Conservation (phyloP, 92 coral and sea anemone species). For the Bergia puertoricense region DNA sequence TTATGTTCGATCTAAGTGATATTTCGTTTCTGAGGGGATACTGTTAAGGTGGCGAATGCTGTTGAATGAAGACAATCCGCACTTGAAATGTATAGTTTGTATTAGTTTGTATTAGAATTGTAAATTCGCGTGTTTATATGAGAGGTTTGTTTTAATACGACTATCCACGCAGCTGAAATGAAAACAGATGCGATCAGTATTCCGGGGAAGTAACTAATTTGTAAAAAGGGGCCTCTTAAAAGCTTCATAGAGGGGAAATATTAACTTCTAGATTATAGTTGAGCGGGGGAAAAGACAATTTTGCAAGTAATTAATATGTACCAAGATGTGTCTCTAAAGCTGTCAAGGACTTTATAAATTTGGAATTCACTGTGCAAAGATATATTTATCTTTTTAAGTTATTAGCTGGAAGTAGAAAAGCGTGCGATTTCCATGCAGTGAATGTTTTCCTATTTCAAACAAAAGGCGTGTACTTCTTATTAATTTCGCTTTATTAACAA, state of each 20-base stretch:
- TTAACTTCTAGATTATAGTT: neutral
- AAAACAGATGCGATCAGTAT: neutral
- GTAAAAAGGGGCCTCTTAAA: conserved; percentile 5
- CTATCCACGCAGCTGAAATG: neutral
- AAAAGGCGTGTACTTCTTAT: conserved; percentile 88
- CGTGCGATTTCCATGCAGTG: conserved; percentile 63
- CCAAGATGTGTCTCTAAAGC: neutral
- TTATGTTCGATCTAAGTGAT: neutral
- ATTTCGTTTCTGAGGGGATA: neutral
- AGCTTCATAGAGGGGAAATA: neutral
- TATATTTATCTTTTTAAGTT: conserved; percentile 63
- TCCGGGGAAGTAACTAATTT: neutral
- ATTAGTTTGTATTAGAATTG: conserved; percentile 22
- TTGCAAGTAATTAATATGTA: neutral
- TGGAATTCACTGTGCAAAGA: conserved; percentile 44
- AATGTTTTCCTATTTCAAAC: conserved; percentile 74
- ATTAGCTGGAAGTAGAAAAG: conserved; percentile 63
- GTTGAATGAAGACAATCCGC: neutral
- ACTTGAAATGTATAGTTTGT: conserved; percentile 1
- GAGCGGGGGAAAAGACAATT: neutral
- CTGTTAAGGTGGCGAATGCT: neutral
- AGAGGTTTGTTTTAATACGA: conserved; percentile 4
- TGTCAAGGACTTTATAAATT: conserved; percentile 56
- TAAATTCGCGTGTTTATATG: conserved; percentile 12
- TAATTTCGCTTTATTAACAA: conserved; percentile 97